Conservation (phyloP, 1,140 invertebrate genomes). For the Harpegnathos saltator region DNA sequence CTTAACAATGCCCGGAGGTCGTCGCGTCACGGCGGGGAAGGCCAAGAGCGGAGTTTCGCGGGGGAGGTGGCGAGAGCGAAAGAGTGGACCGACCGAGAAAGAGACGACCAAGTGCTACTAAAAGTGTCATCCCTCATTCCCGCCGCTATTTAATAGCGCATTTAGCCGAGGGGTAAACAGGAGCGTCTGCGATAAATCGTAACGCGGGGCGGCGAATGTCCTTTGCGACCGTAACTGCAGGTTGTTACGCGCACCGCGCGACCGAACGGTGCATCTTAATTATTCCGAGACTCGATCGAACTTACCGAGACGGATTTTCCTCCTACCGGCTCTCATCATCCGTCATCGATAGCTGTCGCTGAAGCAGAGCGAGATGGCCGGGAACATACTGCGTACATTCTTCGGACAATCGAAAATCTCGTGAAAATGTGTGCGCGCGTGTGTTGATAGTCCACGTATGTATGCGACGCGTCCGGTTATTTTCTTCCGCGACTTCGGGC, state of each 20-base stretch:
- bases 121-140: slow-evolving; percentile 79
- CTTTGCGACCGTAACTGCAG: not conserved
- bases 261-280: not conserved
- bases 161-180: not conserved
- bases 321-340: not conserved
- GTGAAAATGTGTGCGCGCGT: not conserved
- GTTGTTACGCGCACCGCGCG: not conserved
- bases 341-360: not conserved
- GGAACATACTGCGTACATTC: not conserved
- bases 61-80: slow-evolving; percentile 64
- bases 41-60: slow-evolving; percentile 38
- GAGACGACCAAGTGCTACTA: slow-evolving; percentile 74
- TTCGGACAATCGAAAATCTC: not conserved
- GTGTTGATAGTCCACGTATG: not conserved
- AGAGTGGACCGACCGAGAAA: slow-evolving; percentile 59
- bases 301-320: not conserved
- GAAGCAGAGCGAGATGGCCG: not conserved
- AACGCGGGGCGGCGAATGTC: no score
- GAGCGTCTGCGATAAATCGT: not conserved
- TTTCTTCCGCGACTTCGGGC: slow-evolving; percentile 60
- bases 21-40: slow-evolving; percentile 62
- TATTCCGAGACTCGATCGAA: not conserved
- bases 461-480: slow-evolving; percentile 33
- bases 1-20: slow-evolving; percentile 80
- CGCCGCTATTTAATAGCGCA: slow-evolving; percentile 54